These are phyloP conservation scores for Sapayoa aenigma DNA, from an alignment of 2,113 vertebrate species.

Conservation along the genomic window DNA sequence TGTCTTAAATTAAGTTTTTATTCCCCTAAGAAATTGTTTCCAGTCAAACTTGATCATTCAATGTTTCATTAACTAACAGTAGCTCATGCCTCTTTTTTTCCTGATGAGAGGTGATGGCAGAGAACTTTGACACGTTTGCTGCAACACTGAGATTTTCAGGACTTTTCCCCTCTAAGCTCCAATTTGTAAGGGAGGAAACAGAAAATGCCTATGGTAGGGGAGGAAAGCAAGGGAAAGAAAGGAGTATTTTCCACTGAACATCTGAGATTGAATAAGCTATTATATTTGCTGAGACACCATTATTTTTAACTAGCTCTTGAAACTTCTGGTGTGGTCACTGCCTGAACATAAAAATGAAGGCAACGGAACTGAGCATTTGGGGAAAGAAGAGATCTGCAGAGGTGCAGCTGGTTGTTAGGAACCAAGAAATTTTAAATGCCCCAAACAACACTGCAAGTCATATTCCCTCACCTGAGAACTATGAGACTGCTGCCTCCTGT, in stretches of 20 bases:
- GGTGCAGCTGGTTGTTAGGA: not conserved
- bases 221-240: not conserved
- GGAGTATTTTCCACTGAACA: not conserved
- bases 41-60: not conserved
- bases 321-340: not conserved
- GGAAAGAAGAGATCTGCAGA: not conserved
- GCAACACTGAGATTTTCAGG: not conserved
- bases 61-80: not conserved
- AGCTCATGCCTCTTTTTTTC: not conserved
- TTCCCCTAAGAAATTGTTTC: not conserved
- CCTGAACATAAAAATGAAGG: not conserved
- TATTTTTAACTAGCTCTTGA: not conserved
- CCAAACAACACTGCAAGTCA: not conserved
- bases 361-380: not conserved
- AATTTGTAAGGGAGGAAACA: not conserved
- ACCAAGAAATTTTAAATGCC: not conserved
- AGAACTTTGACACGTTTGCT: not conserved
- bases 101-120: not conserved
- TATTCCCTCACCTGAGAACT: not conserved
- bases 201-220: not conserved
- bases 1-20: not conserved
- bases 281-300: not conserved
- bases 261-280: not conserved
- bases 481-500: not conserved
- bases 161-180: not conserved